Conservation (phyloP, 2,113 vertebrate species). For the Nothobranchius kuhntae region DNA sequence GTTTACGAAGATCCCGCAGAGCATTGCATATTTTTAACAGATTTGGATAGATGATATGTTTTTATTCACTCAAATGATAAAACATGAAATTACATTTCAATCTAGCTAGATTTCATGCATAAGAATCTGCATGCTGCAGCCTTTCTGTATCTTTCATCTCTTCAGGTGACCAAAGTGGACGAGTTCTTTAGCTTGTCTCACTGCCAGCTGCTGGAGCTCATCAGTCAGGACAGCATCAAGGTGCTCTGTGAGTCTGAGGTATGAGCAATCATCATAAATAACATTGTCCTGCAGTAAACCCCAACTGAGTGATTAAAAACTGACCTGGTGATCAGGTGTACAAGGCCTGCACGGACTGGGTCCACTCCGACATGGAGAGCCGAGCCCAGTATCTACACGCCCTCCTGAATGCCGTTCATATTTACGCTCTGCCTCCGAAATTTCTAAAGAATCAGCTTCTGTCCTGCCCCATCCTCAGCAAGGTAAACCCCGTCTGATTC, state of each 20-base stretch:
- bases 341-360: constrained; percentile 85
- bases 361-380: constrained; percentile 78
- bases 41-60: too few relatives aligned
- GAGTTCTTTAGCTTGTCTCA: constrained; percentile 85
- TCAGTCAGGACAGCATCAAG: constrained; percentile 84
- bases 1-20: not conserved
- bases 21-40: too few relatives aligned
- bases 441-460: constrained; percentile 84
- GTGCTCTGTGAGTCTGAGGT: constrained; percentile 85
- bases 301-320: not conserved
- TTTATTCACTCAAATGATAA: too few relatives aligned
- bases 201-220: constrained; percentile 84
- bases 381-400: constrained; percentile 83
- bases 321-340: constrained; percentile 71
- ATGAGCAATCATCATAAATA: constrained; percentile 1
- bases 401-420: constrained; percentile 82
- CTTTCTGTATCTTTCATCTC: not conserved
- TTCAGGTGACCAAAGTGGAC: constrained; percentile 83
- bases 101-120: too few relatives aligned
- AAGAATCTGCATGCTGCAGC: not conserved
- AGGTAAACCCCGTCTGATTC: constrained; percentile 42
- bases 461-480: constrained; percentile 84
- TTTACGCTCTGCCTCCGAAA: constrained; percentile 82
- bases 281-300: not conserved
- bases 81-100: too few relatives aligned